Evolutionary conservation across 1,140 invertebrate genomes (phyloP).

Genomic region (Papilio machaon): DNA sequence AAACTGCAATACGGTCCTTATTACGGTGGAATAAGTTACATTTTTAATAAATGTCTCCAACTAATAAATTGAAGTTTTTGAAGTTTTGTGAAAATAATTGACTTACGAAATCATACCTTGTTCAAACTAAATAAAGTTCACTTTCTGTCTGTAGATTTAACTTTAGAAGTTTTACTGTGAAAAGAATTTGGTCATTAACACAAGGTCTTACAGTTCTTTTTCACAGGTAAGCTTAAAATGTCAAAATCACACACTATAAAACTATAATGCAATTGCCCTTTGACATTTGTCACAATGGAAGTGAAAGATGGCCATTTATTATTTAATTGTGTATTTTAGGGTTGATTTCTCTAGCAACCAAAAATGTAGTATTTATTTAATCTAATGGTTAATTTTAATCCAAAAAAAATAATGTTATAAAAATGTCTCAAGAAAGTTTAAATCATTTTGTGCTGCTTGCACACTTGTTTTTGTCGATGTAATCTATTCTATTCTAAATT

Average conservation of each 20-base stretch:
- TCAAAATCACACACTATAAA: slow-evolving; percentile 51
- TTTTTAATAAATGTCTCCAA: not conserved
- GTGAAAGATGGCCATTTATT: slow-evolving; percentile 55
- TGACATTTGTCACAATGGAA: slow-evolving; percentile 54
- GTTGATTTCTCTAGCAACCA: slow-evolving; percentile 15
- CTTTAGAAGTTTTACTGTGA: slow-evolving; percentile 28
- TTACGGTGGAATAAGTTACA: not conserved
- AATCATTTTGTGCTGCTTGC: too few species aligned
- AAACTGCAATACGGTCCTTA: not conserved
- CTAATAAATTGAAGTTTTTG: slow-evolving; percentile 21
- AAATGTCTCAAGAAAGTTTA: too few species aligned
- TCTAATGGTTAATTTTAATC: too few species aligned
- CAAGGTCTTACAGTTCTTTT: not conserved
- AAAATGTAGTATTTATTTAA: not conserved
- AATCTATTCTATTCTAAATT: too few species aligned
- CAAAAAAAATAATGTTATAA: too few species aligned
- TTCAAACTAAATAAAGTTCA: not conserved
- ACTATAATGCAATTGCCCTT: slow-evolving; percentile 55
- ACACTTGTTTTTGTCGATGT: too few species aligned
- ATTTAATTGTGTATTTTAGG: slow-evolving; percentile 38
- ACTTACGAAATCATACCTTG: not conserved
- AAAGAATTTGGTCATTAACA: slow-evolving; percentile 24
- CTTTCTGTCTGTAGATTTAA: not conserved
- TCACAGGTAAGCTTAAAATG: slow-evolving; percentile 16
- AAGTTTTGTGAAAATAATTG: not conserved